These are phyloP conservation scores for Brachionus rotundiformis DNA, from an alignment of 1,140 invertebrate species.

Conservation along the genomic window DNA sequence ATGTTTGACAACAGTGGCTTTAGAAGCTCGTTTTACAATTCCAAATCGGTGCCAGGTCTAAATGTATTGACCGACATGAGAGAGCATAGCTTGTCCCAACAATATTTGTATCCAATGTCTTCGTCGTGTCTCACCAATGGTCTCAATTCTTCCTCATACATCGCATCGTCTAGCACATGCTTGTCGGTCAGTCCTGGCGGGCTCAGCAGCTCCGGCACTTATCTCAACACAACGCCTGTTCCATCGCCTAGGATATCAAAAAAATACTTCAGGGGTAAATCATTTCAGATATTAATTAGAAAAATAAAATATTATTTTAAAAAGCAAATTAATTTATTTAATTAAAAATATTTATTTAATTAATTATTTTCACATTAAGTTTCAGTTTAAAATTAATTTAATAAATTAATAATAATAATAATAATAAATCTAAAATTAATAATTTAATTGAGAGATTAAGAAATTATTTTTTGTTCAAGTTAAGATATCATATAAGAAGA, in stretches of 20 bases:
- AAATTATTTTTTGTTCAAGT: no score
- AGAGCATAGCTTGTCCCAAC: background rate
- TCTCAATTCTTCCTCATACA: slow-evolving; percentile 12
- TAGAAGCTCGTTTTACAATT: background rate
- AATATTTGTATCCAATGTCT: background rate
- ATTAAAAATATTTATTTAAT: no score
- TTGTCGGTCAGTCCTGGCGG: background rate
- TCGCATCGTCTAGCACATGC: background rate
- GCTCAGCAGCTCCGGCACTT: slow-evolving; percentile 1
- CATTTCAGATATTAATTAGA: no score
- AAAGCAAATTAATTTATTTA: no score
- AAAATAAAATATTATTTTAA: background rate
- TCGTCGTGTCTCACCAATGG: slow-evolving; percentile 1
- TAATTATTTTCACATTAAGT: no score
- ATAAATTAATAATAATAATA: no score
- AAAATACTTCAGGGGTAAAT: slow-evolving; percentile 42
- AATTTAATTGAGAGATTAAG: no score
- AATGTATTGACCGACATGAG: background rate
- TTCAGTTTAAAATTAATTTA: no score
- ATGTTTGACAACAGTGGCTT: background rate
- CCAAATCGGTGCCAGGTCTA: background rate
- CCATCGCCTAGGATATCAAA: slow-evolving; percentile 41
- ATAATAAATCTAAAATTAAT: no score
- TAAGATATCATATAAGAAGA: no score
- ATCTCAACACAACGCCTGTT: background rate